A percentile compares a stretch with the other conserved stretches of the same genome.
Conservation (phyloP, 2,888 invertebrate genomes). For the Agrochola macilenta region DNA sequence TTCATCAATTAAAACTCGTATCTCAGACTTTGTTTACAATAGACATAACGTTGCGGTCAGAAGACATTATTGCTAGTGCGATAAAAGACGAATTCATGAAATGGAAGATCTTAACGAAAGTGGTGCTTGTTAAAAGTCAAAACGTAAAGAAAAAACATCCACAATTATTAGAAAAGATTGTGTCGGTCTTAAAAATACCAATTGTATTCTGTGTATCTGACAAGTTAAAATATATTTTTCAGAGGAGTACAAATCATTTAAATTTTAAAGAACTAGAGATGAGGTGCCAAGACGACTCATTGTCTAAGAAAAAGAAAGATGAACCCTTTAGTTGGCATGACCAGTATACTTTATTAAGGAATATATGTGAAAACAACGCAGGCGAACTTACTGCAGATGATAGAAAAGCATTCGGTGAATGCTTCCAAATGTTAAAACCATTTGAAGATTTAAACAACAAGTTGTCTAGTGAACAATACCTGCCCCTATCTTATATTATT, state of each 20-base stretch:
- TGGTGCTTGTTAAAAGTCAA: background rate
- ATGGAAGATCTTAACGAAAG: constrained; percentile 10
- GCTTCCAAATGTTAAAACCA: constrained; percentile 8
- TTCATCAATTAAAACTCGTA: background rate
- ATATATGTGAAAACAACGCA: constrained; percentile 1
- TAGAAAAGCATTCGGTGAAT: constrained; percentile 9
- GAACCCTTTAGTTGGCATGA: constrained; percentile 1
- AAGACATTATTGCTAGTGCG: background rate
- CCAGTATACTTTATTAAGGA: background rate
- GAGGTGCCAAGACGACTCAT: background rate
- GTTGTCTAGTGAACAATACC: background rate
- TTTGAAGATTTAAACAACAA: constrained; percentile 5
- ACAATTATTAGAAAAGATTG: background rate
- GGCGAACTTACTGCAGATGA: constrained; percentile 9
- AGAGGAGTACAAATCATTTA: background rate
- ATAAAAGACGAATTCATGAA: background rate
- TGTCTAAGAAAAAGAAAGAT: background rate
- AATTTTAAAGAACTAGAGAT: background rate
- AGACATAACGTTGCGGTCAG: background rate
- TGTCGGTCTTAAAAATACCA: background rate
- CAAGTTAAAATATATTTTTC: background rate
- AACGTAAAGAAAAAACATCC: background rate
- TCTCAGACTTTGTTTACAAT: constrained; percentile 18
- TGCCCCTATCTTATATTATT: background rate
- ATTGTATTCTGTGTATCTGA: background rate